Percentiles rank a stretch among this genome's conserved stretches.
Evolutionary conservation across 2,888 invertebrate species (phyloP).

Genomic region (Nebria salina): DNA sequence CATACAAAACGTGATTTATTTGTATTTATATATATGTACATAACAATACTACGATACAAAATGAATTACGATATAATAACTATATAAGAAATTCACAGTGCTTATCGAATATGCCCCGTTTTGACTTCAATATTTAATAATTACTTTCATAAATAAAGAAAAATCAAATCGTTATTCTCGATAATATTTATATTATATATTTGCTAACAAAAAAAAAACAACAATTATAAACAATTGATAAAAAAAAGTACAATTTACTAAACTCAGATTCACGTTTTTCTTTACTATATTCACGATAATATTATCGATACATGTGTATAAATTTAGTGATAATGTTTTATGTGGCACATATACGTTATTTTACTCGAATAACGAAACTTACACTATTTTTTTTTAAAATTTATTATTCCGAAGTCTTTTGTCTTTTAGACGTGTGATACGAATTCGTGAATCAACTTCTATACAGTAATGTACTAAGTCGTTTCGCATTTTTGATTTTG

Average conservation of each 20-base stretch:
- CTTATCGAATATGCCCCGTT: not conserved
- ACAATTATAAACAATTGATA: conserved; percentile 37
- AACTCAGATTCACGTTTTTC: conserved; percentile 40
- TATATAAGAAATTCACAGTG: conserved; percentile 41
- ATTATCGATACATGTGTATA: conserved; percentile 31
- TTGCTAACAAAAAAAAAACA: conserved; percentile 35
- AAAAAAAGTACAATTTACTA: conserved; percentile 42
- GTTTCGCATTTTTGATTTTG: not conserved
- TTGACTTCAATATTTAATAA: conserved; percentile 7
- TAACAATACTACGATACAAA: conserved; percentile 42
- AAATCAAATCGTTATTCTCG: conserved; percentile 8
- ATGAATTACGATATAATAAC: conserved; percentile 43
- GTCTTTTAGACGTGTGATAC: not conserved
- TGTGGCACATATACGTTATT: conserved; percentile 28
- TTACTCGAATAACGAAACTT: not conserved
- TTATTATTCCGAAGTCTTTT: not conserved
- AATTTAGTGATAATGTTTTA: conserved; percentile 20
- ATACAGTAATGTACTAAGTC: not conserved
- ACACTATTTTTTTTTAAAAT: not conserved
- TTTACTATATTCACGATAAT: conserved; percentile 39
- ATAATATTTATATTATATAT: conserved; percentile 30
- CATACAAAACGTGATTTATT: conserved; percentile 37
- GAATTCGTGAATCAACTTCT: not conserved
- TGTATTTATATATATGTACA: conserved; percentile 36
- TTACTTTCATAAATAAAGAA: not conserved